These are phyloP conservation scores for Corythornis cristatus DNA, from an alignment of 2,113 vertebrate genomes.

Conservation along the genomic window DNA sequence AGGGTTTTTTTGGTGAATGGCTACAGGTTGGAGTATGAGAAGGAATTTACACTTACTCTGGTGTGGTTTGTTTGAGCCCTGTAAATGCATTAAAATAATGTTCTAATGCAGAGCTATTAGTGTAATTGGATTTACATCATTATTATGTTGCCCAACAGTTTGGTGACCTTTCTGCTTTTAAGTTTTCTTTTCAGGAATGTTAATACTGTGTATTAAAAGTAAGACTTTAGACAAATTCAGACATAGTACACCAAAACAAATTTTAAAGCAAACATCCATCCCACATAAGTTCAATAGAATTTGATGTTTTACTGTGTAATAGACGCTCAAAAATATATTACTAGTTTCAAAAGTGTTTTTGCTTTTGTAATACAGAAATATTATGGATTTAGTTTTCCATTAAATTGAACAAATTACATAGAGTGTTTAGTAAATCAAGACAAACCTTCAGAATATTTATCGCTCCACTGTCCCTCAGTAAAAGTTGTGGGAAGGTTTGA, in stretches of 20 bases:
- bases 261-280: rapidly evolving
- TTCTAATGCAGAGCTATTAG: neutral
- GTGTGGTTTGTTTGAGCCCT: neutral
- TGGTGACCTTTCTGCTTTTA: neutral
- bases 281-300: neutral
- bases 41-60: neutral
- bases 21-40: neutral
- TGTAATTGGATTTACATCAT: neutral
- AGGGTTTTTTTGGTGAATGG: neutral
- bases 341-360: neutral
- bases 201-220: neutral
- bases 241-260: neutral
- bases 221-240: neutral
- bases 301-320: neutral
- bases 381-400: neutral
- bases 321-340: neutral
- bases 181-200: neutral
- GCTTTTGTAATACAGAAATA: neutral
- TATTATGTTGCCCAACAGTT: neutral
- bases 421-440: neutral
- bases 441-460: neutral
- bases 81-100: neutral
- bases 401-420: neutral
- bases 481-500: neutral
- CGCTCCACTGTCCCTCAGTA: neutral